These are phyloP conservation scores for Spea multiplicata DNA, from an alignment of 2,113 vertebrate genomes.

Conservation along the genomic window DNA sequence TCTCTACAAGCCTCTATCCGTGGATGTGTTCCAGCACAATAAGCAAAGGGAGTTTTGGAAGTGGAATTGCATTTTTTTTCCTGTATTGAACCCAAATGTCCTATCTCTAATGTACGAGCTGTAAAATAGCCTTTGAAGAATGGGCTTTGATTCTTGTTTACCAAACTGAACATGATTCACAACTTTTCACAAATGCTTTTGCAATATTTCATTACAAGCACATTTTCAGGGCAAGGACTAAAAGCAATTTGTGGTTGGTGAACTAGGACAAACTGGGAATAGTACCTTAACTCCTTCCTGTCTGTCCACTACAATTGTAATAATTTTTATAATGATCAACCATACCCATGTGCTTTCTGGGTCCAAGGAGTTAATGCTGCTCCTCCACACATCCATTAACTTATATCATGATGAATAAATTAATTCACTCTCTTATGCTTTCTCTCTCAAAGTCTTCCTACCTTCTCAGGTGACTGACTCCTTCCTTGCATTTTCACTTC, in stretches of 20 bases:
- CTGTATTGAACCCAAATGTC: slow-evolving; percentile 44
- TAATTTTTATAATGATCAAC: too few relatives aligned
- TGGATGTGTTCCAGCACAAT: slow-evolving; percentile 39
- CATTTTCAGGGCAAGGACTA: slow-evolving; percentile 1
- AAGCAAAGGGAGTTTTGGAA: slow-evolving; percentile 37
- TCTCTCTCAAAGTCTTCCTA: too few relatives aligned
- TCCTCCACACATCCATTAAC: too few relatives aligned
- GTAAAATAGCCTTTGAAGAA: slow-evolving; percentile 40
- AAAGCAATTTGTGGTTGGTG: neutral
- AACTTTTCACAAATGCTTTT: slow-evolving; percentile 14
- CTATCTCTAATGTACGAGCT: slow-evolving; percentile 45
- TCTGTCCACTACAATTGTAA: too few relatives aligned
- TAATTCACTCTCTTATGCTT: too few relatives aligned
- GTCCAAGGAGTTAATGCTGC: too few relatives aligned
- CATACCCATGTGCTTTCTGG: too few relatives aligned
- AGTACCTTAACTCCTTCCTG: neutral
- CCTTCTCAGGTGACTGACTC: too few relatives aligned
- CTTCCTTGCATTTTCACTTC: too few relatives aligned
- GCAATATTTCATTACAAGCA: slow-evolving; percentile 24
- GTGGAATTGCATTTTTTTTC: slow-evolving; percentile 34
- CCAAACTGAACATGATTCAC: slow-evolving; percentile 29
- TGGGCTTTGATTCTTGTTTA: slow-evolving; percentile 43
- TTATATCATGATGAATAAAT: too few relatives aligned
- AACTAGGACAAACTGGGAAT: neutral
- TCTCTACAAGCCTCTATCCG: neutral